Conservation (phyloP, 2,888 invertebrate species). For the Hemistola chrysoprasaria region DNA sequence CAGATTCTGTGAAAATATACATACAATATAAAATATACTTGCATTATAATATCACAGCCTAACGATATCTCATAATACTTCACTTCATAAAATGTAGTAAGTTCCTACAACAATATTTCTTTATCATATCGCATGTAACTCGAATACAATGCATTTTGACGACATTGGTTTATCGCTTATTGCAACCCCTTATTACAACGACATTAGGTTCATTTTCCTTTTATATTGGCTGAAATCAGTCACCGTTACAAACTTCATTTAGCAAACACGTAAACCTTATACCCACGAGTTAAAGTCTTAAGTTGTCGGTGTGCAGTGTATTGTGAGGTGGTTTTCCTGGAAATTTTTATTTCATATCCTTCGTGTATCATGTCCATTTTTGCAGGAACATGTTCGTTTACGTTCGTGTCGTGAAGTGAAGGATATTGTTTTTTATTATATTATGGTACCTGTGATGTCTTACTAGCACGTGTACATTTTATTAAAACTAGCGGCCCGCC, state of each 20-base stretch:
- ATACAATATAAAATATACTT: too few species aligned
- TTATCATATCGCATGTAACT: constrained; percentile 9
- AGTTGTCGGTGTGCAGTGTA: neutral
- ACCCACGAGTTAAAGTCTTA: constrained; percentile 2
- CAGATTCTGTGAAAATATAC: too few species aligned
- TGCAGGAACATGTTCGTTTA: constrained; percentile 21
- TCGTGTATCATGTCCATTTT: constrained; percentile 21
- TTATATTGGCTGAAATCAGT: neutral
- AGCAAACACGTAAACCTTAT: neutral
- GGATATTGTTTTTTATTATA: constrained; percentile 3
- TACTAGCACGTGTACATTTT: too few species aligned
- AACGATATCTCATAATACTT: too few species aligned
- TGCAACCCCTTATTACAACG: neutral
- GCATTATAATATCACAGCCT: too few species aligned
- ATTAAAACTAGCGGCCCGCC: too few species aligned
- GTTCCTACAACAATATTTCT: constrained; percentile 2
- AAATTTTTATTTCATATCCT: constrained; percentile 19
- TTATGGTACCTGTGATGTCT: too few species aligned
- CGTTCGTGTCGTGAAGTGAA: constrained; percentile 11
- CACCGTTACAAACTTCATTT: neutral
- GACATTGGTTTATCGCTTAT: constrained; percentile 1
- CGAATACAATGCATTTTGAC: constrained; percentile 12
- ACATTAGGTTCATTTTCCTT: constrained; percentile 3
- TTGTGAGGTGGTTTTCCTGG: constrained; percentile 5
- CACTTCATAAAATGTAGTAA: too few species aligned